Conservation (phyloP, 2,113 vertebrate genomes). For the Alethe diademata region DNA sequence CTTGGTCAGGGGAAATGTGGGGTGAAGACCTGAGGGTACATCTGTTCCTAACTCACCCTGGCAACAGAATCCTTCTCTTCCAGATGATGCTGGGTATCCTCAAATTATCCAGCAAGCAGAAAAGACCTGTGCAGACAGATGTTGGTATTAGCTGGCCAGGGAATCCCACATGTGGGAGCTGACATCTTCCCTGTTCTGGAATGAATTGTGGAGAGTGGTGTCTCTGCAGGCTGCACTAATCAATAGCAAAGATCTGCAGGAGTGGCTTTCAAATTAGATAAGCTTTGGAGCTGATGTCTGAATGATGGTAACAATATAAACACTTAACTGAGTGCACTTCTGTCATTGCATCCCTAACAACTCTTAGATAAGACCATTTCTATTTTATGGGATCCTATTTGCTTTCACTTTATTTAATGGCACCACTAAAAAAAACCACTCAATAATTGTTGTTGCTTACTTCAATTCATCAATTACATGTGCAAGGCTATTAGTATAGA, state of each 20-base stretch:
- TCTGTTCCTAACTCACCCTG: neutral
- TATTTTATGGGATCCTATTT: slow-evolving; percentile 32
- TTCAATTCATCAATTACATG: slow-evolving; percentile 25
- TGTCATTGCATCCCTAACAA: slow-evolving; percentile 7
- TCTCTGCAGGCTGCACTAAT: neutral
- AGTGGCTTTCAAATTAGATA: slow-evolving; percentile 25
- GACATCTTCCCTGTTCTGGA: neutral
- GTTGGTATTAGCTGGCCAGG: neutral
- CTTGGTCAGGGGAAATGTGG: neutral
- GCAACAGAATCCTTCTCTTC: neutral
- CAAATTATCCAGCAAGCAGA: neutral
- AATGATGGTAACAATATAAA: slow-evolving; percentile 17
- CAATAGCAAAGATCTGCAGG: slow-evolving; percentile 13
- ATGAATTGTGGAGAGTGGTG: neutral
- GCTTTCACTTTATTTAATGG: neutral
- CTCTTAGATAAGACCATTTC: neutral
- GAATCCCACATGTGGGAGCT: neutral
- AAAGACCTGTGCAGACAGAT: neutral
- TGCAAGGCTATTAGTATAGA: neutral
- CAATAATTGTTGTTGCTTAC: neutral
- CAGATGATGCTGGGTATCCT: neutral
- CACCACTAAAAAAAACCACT: neutral
- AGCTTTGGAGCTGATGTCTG: neutral
- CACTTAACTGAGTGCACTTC: slow-evolving; percentile 10
- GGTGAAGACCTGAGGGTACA: neutral